A percentile compares a stretch with the other conserved stretches of the same genome.
phyloP scores from a whole-genome alignment of 2,797 vertebrate genomes.

The Centroberyx gerrardi region DNA sequence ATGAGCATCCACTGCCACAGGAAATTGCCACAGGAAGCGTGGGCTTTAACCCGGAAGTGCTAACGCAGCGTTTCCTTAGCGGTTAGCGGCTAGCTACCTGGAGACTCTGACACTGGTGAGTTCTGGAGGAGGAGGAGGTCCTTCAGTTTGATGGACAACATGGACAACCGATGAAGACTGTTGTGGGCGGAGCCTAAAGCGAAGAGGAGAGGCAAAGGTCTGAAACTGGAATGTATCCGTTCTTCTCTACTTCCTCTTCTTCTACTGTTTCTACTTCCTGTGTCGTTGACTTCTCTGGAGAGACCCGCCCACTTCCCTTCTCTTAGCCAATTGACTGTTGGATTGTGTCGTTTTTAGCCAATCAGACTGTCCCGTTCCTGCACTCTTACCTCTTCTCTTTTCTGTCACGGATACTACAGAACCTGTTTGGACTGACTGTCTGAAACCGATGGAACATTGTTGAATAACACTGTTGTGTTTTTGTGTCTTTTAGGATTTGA shows the following conservation, averaged over 20 bases:
- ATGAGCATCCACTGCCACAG: constrained; percentile 73
- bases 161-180: constrained; percentile 24
- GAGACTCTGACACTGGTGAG: constrained; percentile 6
- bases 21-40: not conserved
- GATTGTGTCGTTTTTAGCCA: constrained; percentile 33
- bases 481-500: constrained; percentile 56
- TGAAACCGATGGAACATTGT: constrained; percentile 33
- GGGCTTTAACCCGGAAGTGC: constrained; percentile 33
- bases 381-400: constrained; percentile 32
- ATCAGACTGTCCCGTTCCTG: constrained; percentile 29
- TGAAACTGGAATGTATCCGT: constrained; percentile 83
- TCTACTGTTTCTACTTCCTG: constrained; percentile 40
- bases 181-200: constrained; percentile 48
- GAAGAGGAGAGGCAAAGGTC: constrained; percentile 63
- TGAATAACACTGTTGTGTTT: constrained; percentile 59
- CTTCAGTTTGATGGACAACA: constrained; percentile 60
- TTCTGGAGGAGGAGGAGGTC: constrained; percentile 57
- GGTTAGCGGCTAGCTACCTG: constrained; percentile 18
- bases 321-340: constrained; percentile 16
- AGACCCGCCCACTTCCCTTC: constrained; percentile 28
- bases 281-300: constrained; percentile 24
- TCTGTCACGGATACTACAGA: constrained; percentile 43
- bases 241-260: constrained; percentile 45
- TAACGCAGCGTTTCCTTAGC: constrained; percentile 70
- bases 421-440: constrained; percentile 9